A percentile compares a stretch with the other conserved stretches of the same genome.
Evolutionary conservation across 2,797 vertebrate genomes (phyloP).

Genomic region (Poecilia wingei): DNA sequence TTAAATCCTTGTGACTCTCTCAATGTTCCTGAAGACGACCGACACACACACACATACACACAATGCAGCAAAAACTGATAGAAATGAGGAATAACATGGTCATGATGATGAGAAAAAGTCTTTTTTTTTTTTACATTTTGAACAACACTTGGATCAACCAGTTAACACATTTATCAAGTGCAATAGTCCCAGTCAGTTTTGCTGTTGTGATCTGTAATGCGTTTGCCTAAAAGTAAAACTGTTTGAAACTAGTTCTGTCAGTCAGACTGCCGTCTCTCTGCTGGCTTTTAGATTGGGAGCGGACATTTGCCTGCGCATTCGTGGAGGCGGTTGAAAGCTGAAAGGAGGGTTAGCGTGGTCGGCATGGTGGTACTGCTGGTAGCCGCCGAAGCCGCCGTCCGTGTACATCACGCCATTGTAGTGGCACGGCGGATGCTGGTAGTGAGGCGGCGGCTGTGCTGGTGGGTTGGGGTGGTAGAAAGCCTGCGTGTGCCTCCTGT

Average conservation of each 20-base stretch:
- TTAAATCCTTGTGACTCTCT: constrained; percentile 61
- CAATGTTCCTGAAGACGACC: constrained; percentile 43
- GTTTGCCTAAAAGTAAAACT: constrained; percentile 65
- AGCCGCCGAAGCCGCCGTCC: constrained; percentile 51
- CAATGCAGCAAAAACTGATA: constrained; percentile 60
- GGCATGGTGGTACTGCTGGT: constrained; percentile 77
- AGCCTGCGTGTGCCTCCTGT: constrained; percentile 79
- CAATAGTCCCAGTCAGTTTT: constrained; percentile 69
- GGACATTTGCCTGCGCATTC: constrained; percentile 95
- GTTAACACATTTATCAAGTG: constrained; percentile 68
- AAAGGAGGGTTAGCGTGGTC: constrained; percentile 80
- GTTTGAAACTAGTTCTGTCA: constrained; percentile 38
- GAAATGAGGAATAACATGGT: constrained; percentile 55
- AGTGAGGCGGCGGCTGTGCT: constrained; percentile 63
- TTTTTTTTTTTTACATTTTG: constrained; percentile 52
- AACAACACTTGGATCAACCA: constrained; percentile 74
- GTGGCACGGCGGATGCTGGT: constrained; percentile 85
- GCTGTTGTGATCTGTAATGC: constrained; percentile 81
- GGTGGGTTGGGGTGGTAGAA: constrained; percentile 83
- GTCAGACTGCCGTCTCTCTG: constrained; percentile 91
- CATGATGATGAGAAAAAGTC: constrained; percentile 50
- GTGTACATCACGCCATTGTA: constrained; percentile 68
- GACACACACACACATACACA: constrained; percentile 24
- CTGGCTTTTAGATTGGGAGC: constrained; percentile 95
- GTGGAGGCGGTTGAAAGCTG: constrained; percentile 89